Conservation (phyloP, 2,113 vertebrate genomes). For the Cyrtonyx montezumae region DNA sequence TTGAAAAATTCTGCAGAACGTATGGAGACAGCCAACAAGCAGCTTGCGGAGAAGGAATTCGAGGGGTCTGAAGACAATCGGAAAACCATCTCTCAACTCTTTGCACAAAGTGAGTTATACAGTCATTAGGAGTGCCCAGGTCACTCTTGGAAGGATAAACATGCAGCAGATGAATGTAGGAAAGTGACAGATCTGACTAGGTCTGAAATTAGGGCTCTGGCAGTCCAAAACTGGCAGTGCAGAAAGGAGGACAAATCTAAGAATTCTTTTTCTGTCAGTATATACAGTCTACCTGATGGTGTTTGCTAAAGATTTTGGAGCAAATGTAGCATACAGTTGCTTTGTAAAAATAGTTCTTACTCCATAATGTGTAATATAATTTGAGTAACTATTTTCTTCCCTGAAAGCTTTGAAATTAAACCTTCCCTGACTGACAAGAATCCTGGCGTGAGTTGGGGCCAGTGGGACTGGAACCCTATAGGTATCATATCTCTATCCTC, state of each 20-base stretch:
- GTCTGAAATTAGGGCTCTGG: background rate
- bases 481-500: background rate
- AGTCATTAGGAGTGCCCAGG: background rate
- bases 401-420: conserved; percentile 11
- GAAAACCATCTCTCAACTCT: conserved; percentile 96
- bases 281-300: background rate
- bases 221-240: background rate
- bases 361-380: background rate
- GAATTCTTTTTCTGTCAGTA: background rate
- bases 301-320: background rate
- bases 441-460: background rate
- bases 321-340: background rate
- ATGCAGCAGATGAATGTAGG: background rate
- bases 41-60: conserved; percentile 93
- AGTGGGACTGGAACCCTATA: background rate
- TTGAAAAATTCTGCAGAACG: conserved; percentile 82
- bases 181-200: background rate
- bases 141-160: background rate
- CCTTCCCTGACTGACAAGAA: background rate
- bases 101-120: conserved; percentile 90
- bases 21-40: conserved; percentile 97
- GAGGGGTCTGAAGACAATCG: conserved; percentile 95
- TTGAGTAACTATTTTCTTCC: background rate
- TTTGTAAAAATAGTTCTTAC: background rate
- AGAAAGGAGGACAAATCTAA: background rate